Conservation (phyloP, 2,113 vertebrate species). For the Sakesphorus luctuosus region DNA sequence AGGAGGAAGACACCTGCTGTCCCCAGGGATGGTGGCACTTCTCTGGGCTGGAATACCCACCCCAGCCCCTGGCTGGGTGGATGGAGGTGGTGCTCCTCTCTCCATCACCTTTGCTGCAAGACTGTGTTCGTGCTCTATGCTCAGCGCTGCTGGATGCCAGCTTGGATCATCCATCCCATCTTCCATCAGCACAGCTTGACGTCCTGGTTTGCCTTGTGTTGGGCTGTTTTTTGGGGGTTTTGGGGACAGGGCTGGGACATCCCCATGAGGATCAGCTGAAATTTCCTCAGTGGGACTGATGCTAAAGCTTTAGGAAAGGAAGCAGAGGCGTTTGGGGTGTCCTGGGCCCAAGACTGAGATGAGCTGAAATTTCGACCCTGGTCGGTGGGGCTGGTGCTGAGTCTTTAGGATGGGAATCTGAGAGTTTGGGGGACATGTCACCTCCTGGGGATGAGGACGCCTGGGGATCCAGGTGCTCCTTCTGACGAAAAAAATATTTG, state of each 20-base stretch:
- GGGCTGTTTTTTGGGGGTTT: neutral
- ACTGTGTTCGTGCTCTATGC: rapidly evolving
- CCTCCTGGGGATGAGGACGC: neutral
- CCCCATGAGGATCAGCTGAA: rapidly evolving
- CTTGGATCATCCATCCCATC: neutral
- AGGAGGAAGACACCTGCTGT: neutral
- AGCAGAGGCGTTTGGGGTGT: neutral
- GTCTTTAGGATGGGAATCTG: neutral
- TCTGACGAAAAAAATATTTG: neutral
- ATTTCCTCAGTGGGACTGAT: neutral
- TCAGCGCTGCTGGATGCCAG: rapidly evolving
- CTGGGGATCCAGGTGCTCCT: neutral
- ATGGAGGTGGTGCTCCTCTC: neutral
- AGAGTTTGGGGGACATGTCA: neutral
- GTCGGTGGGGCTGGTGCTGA: rapidly evolving
- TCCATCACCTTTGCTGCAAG: neutral
- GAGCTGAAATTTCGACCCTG: neutral
- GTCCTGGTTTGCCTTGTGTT: rapidly evolving
- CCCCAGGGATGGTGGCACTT: neutral
- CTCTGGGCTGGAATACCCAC: neutral
- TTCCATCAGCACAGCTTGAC: rapidly evolving
- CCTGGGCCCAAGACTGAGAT: neutral
- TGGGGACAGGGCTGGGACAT: neutral
- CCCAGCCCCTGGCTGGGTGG: neutral
- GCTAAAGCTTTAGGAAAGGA: neutral